These are phyloP conservation scores for Podotricha telesiphe DNA, from an alignment of 2,888 invertebrate species.

Conservation along the genomic window DNA sequence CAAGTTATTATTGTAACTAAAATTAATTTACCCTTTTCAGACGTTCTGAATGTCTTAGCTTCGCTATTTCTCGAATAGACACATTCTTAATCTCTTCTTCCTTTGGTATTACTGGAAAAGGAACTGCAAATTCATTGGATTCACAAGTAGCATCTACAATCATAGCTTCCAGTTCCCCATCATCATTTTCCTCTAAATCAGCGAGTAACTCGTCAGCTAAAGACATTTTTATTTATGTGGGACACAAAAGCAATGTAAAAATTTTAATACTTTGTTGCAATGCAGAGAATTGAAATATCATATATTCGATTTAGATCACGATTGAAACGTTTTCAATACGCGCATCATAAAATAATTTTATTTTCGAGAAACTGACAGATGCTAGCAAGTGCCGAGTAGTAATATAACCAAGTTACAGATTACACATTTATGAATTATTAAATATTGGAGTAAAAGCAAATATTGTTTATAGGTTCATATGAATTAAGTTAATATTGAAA, in stretches of 20 bases:
- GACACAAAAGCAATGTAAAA: neutral
- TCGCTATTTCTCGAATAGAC: conserved; percentile 94
- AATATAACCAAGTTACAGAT: too few species aligned
- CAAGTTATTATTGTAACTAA: neutral
- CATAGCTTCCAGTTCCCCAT: conserved; percentile 86
- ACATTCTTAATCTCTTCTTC: conserved; percentile 86
- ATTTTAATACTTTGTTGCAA: neutral
- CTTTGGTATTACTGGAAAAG: conserved; percentile 78
- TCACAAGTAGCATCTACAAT: conserved; percentile 77
- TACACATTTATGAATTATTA: too few species aligned
- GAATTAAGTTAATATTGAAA: too few species aligned
- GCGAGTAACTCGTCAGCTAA: conserved; percentile 98
- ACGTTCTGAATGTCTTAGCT: conserved; percentile 91
- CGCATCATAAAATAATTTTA: neutral
- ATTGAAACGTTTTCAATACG: neutral
- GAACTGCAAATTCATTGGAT: conserved; percentile 72
- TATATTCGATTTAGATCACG: neutral
- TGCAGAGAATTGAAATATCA: neutral
- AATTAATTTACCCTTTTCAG: conserved; percentile 80
- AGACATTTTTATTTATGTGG: conserved; percentile 88
- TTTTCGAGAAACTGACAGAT: neutral
- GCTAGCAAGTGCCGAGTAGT: neutral
- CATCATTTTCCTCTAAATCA: conserved; percentile 97
- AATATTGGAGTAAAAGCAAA: too few species aligned
- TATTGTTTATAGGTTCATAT: too few species aligned